These are phyloP conservation scores for Drosophila ercepeae DNA, from an alignment of 1,140 invertebrate genomes.

Conservation along the genomic window DNA sequence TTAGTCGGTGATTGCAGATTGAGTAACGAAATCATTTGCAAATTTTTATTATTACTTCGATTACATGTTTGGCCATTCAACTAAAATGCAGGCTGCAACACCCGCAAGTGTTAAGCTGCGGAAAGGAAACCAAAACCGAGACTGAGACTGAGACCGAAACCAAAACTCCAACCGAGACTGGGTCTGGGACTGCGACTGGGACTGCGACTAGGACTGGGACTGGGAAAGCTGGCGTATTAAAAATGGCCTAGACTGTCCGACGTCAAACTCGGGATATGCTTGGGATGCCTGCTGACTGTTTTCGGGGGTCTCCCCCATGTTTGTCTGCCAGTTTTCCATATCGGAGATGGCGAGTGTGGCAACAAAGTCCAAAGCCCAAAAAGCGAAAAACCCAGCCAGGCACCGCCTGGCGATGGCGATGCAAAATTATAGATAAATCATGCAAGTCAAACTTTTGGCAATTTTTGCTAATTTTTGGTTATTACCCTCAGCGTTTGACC, in stretches of 20 bases:
- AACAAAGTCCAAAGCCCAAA: conserved; percentile 23
- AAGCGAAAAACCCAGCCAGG: conserved; percentile 34
- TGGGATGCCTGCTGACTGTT: conserved; percentile 37
- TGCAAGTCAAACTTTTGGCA: conserved; percentile 81
- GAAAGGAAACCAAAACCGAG: conserved; percentile 56
- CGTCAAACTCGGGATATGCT: conserved; percentile 31
- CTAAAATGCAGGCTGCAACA: conserved; percentile 73
- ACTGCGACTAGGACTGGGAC: conserved; percentile 37
- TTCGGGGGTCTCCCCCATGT: conserved; percentile 42
- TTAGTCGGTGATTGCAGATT: conserved; percentile 60
- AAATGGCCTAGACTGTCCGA: conserved; percentile 70
- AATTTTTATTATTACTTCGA: conserved; percentile 80
- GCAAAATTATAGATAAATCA: conserved; percentile 82
- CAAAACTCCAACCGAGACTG: conserved; percentile 37
- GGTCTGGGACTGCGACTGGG: conserved; percentile 1
- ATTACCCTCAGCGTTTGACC: conserved; percentile 75
- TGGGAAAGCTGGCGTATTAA: conserved; percentile 65
- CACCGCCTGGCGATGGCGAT: conserved; percentile 64
- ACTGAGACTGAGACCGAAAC: conserved; percentile 12
- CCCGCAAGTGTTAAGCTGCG: conserved; percentile 81
- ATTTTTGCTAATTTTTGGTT: conserved; percentile 82
- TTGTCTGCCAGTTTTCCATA: conserved; percentile 64
- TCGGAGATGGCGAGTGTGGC: conserved; percentile 73
- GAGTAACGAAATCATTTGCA: conserved; percentile 80
- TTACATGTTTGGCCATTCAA: conserved; percentile 60